Conservation (phyloP, 1,140 invertebrate species). For the Odontomachus brunneus region DNA sequence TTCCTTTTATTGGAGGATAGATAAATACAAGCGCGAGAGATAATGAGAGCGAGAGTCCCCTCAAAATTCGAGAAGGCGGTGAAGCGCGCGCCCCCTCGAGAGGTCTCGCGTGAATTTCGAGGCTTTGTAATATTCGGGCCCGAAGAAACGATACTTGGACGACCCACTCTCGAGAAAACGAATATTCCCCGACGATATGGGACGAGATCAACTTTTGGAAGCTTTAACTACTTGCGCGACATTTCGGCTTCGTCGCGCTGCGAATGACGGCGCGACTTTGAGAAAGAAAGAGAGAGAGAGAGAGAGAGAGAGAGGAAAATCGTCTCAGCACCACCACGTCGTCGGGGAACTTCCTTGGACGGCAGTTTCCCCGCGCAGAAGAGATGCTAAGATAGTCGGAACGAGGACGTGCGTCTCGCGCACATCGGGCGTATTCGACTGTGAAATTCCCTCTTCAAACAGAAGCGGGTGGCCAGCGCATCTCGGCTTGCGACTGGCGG, state of each 20-base stretch:
- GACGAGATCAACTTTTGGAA: background rate
- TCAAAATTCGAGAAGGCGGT: background rate
- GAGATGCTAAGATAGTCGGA: slow-evolving; percentile 60
- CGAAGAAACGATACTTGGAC: background rate
- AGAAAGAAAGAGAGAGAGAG: too few relatives aligned
- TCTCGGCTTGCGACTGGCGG: slow-evolving; percentile 71
- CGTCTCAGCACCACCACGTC: background rate
- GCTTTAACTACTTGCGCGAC: background rate
- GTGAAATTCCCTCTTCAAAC: slow-evolving; percentile 85
- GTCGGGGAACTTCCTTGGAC: slow-evolving; percentile 4
- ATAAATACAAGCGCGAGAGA: slow-evolving; percentile 53
- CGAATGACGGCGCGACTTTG: background rate
- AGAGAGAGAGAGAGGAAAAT: too few relatives aligned
- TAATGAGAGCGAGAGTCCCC: background rate
- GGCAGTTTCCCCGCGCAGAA: slow-evolving; percentile 7
- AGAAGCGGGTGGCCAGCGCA: slow-evolving; percentile 80
- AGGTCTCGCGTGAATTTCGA: background rate
- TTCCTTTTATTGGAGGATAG: slow-evolving; percentile 55
- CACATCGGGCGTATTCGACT: slow-evolving; percentile 83
- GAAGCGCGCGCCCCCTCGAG: background rate
- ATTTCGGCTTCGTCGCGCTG: background rate
- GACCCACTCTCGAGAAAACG: background rate
- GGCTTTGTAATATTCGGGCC: background rate
- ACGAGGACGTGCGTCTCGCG: slow-evolving; percentile 79
- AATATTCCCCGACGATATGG: background rate